Base-by-base conservation (phyloP, 2,113 vertebrate genomes). In the Geothlypis trichas region DNA sequence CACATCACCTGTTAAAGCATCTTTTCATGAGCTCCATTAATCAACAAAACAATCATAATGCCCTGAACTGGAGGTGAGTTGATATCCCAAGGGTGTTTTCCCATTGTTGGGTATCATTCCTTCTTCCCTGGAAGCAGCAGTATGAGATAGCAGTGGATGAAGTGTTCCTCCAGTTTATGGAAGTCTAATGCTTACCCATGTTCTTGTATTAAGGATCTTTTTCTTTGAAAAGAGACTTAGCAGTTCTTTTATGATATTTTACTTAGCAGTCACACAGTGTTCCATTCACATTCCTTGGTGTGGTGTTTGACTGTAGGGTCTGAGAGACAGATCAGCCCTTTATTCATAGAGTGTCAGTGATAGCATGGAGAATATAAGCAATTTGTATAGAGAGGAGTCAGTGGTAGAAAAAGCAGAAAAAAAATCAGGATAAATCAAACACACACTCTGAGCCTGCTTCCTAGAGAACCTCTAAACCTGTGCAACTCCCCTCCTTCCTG, bases 401-500 rank as follows among this genome's bases (percentile, higher is more conserved):
- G 31, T 68, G 39, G 15, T 35, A 81, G 47, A 52, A 44, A 47
- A 75, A 81, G 30, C 39, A 80, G 83, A 82, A 87, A 58, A 39
- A 0, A 1, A 49, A 59, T 49, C 24, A 37, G 44, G 35, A 41
- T 59, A 71, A 90, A 89, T 28, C 57, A 84, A 75, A 49, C n/a
- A 37, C 2, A 0, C 26, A 31, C 16, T 55, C 57, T 65, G 55
- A 94, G 27, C 51, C 51, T 68, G 31, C 55, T 86, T 88, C 65
- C 55, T 54, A 15, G n/a, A 49, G 67, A 51, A 77, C 42, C 37
- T 93, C 77, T 95, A 87, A 90, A 91, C 33, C 51, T 87, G 80
- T 90, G 18, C 80, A 92, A 82, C 82, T 84, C 87, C 74, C 69
- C 82, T 87, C 89, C 84, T 91, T 94, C 93, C 63, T 97, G 90